These are phyloP conservation scores for Callocephalon fimbriatum DNA, from an alignment of 2,113 vertebrate species.

Conservation along the genomic window DNA sequence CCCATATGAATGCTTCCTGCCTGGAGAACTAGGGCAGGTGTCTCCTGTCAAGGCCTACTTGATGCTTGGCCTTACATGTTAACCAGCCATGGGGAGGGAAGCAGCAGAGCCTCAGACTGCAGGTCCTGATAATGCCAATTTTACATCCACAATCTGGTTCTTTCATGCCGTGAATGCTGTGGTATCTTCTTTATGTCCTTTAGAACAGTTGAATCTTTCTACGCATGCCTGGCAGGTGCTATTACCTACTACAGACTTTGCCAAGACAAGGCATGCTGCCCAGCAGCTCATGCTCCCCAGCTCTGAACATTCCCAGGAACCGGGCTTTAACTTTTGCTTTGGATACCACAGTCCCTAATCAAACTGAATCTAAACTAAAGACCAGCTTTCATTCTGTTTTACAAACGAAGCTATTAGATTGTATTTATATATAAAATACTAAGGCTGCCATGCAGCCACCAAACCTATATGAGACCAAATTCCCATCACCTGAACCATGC, in stretches of 20 bases:
- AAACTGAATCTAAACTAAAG: neutral
- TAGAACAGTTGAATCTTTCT: neutral
- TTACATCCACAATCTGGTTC: neutral
- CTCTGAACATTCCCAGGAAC: neutral
- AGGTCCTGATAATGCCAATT: neutral
- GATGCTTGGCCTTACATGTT: fast-evolving
- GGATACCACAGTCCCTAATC: too few relatives aligned
- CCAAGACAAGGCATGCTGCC: neutral
- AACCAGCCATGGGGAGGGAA: fast-evolving
- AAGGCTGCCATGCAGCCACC: neutral
- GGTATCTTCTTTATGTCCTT: neutral
- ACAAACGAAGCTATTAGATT: neutral
- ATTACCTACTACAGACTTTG: neutral
- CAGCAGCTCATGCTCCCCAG: neutral
- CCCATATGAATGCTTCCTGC: neutral
- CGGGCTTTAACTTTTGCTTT: neutral
- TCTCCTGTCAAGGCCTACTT: neutral
- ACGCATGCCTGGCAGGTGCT: neutral
- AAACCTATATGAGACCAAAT: neutral
- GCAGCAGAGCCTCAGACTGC: too few relatives aligned
- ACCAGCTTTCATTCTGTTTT: neutral
- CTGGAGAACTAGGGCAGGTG: neutral
- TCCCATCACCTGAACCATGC: neutral
- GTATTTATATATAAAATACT: neutral
- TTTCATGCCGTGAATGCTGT: neutral